Evolutionary conservation across 1,140 invertebrate species (phyloP), one percentile per base, ranked within the genome.

Genomic region (Drosophila virilis): DNA sequence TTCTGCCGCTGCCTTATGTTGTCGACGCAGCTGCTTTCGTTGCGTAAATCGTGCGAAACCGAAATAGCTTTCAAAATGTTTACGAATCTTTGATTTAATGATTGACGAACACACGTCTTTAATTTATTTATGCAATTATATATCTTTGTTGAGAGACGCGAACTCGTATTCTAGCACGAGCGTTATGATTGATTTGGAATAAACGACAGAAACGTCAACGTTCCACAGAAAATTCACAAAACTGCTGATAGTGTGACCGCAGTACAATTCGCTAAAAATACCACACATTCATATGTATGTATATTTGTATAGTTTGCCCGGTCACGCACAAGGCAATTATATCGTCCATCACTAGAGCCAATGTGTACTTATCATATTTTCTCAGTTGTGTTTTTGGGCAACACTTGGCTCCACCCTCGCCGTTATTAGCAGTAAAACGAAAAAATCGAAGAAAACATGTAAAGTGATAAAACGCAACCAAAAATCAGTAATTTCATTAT

Each of bases 31-130:
- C 65, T 75, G 77, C 72, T 80, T 80, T 69, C 64, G 79, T 82
- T 82, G 79, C 79, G 79, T 82, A 82, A 82, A 82, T 74, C 66
- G 74, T 74, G 74, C 79, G 70, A 82, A 82, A 17, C 1, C 13
- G 12, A 43, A 57, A 22, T 51, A 17, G 17, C 10, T 52, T 10
- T 6, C 32, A 46, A 54, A 40, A 33, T 48, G 9, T 35, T 38
- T 32, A 35, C 1, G 33, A n/a, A 4, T 12, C 59, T 62, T 55
- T 48, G 17, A 52, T 13, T 62, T 42, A 10, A 10, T 15, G 59
- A 37, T 45, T 50, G 6, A 61, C 13, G 37, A 48, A 67, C 10
- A 37, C 35, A 59, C 52, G 42, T 54, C 28, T 66, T 42, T 37
- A 10, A 54, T 59, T 60, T 68, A 68, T 60, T 73, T 46, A 60